These are phyloP conservation scores for Beroe forskalii DNA, from an alignment of 37 sponge, comb jelly and placozoan genomes.

Conservation along the genomic window DNA sequence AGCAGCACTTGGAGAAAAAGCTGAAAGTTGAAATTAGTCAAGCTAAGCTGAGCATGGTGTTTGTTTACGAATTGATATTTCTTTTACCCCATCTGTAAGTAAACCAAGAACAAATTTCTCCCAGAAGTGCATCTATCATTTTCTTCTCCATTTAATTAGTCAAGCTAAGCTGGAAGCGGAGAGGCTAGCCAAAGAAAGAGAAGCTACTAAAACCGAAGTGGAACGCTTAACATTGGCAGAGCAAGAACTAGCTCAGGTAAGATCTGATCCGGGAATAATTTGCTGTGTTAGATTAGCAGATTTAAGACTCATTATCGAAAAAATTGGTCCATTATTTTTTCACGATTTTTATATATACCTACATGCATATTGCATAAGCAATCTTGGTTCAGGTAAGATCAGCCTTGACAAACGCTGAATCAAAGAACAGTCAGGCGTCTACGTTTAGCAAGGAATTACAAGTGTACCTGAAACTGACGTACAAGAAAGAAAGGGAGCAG, in stretches of 20 bases:
- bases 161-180: slow-evolving; percentile 45
- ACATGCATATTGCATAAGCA: no score
- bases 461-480: neutral
- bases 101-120: no score
- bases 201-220: slow-evolving; percentile 47
- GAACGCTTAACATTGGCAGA: slow-evolving; percentile 52
- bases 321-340: no score
- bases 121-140: no score
- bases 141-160: no score
- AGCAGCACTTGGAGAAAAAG: slow-evolving; percentile 27
- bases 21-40: slow-evolving; percentile 37
- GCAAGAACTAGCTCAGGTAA: slow-evolving; percentile 49
- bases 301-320: no score
- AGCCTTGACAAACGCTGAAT: slow-evolving; percentile 31
- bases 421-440: neutral
- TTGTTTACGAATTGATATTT: no score
- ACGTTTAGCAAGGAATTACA: slow-evolving; percentile 6
- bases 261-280: no score
- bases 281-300: no score
- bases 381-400: slow-evolving; percentile 35
- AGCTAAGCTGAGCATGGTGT: slow-evolving; percentile 16
- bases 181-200: slow-evolving; percentile 44
- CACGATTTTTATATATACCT: no score
- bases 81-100: no score
- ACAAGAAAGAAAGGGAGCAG: slow-evolving; percentile 59